phyloP scores from a whole-genome alignment of 1,140 invertebrate species.

The Platorchestia sp. region DNA sequence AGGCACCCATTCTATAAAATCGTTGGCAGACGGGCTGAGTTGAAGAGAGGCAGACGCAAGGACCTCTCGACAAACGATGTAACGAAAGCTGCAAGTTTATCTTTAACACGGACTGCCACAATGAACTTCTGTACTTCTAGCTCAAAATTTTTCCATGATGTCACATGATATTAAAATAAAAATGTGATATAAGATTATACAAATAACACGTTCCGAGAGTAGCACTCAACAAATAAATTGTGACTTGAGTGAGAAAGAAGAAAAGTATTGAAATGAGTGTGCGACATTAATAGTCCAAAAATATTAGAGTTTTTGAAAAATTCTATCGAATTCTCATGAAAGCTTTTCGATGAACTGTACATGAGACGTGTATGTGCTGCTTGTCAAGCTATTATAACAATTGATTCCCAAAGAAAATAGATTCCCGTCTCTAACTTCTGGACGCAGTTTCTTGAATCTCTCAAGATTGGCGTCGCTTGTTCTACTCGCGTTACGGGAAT shows the following conservation, averaged over 20 bases:
- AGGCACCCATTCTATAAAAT: slow-evolving; percentile 24
- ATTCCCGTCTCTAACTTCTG: neutral
- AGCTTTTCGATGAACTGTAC: neutral
- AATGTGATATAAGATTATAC: neutral
- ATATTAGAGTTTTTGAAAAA: neutral
- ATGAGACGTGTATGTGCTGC: neutral
- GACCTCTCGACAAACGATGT: neutral
- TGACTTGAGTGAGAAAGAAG: neutral
- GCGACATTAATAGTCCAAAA: neutral
- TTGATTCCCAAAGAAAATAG: too few species aligned
- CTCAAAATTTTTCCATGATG: neutral
- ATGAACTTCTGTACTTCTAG: neutral
- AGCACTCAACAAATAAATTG: neutral
- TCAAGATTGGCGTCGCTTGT: neutral
- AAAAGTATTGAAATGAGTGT: neutral
- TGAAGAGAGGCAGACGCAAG: neutral
- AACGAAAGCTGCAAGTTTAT: neutral
- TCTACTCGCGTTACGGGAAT: neutral
- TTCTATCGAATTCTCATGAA: neutral
- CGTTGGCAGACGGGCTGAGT: neutral
- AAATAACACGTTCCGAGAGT: neutral
- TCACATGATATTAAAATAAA: neutral
- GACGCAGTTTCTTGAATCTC: neutral
- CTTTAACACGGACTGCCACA: neutral
- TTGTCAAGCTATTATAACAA: too few species aligned